Percentiles rank a stretch among this genome's conserved stretches.
Evolutionary conservation across 2,888 invertebrate species (phyloP).

Genomic region (Cerceris ruficornis): DNA sequence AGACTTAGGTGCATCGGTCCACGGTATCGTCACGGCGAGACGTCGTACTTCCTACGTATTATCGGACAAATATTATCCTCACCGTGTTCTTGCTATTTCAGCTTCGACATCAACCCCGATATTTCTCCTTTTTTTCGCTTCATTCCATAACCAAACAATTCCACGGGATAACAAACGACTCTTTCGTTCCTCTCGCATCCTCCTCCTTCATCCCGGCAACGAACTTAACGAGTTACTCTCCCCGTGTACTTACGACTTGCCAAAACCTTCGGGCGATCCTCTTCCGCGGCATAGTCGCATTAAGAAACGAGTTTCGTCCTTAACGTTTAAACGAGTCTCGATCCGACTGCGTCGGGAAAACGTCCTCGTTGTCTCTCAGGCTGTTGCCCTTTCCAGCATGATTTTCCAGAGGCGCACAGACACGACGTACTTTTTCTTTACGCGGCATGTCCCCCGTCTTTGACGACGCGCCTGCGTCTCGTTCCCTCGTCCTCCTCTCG

Average conservation of each 20-base stretch:
- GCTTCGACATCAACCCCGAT: background rate
- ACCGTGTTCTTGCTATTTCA: background rate
- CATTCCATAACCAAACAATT: too few species aligned
- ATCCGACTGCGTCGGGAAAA: slow-evolving; percentile 15
- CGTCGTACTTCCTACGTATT: background rate
- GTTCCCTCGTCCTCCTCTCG: slow-evolving; percentile 4
- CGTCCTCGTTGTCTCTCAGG: slow-evolving; percentile 41
- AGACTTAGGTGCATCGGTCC: slow-evolving; percentile 5
- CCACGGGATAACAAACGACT: too few species aligned
- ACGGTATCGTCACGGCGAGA: slow-evolving; percentile 9
- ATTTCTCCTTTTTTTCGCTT: too few species aligned
- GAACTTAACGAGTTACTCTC: too few species aligned
- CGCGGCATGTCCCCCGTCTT: background rate
- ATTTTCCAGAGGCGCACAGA: slow-evolving; percentile 55
- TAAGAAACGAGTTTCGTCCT: slow-evolving; percentile 33
- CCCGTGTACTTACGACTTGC: too few species aligned
- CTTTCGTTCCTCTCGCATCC: background rate
- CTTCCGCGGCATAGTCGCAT: slow-evolving; percentile 15
- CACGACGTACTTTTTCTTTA: slow-evolving; percentile 31
- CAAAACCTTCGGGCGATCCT: background rate
- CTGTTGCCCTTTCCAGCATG: slow-evolving; percentile 60
- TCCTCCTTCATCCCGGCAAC: background rate
- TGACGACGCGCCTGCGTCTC: slow-evolving; percentile 49
- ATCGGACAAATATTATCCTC: too few species aligned
- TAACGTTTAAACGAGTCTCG: slow-evolving; percentile 36